phyloP scores from a whole-genome alignment of 2,113 vertebrate genomes.

The Eretmochelys imbricata region DNA sequence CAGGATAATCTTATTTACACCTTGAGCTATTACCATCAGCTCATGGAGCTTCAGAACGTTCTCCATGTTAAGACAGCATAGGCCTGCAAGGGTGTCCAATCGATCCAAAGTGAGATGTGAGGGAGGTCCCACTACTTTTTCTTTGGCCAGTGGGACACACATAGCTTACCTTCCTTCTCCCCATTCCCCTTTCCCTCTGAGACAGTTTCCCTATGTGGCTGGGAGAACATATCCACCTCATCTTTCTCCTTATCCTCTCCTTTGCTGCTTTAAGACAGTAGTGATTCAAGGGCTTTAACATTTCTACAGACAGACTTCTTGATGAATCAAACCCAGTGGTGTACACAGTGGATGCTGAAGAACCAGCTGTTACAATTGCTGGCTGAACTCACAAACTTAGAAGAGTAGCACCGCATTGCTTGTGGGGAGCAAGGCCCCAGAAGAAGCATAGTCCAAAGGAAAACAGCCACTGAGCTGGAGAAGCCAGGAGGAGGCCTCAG shows the following conservation, averaged over 20 bases:
- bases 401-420: background rate
- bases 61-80: background rate
- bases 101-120: background rate
- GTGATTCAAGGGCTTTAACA: background rate
- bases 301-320: background rate
- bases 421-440: accelerated
- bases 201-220: background rate
- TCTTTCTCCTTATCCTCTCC: background rate
- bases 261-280: background rate
- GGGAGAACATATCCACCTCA: background rate
- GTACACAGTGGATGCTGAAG: background rate
- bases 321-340: background rate
- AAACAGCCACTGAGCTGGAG: background rate
- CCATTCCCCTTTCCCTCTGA: background rate
- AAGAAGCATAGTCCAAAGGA: background rate
- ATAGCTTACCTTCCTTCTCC: accelerated
- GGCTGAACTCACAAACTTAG: background rate
- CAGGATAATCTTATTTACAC: background rate
- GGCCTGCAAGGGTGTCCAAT: background rate
- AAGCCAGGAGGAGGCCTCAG: background rate
- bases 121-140: background rate
- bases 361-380: background rate
- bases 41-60: background rate
- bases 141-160: background rate
- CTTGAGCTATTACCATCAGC: background rate